Conservation (phyloP, 2,113 vertebrate species). For the Columbina picui region DNA sequence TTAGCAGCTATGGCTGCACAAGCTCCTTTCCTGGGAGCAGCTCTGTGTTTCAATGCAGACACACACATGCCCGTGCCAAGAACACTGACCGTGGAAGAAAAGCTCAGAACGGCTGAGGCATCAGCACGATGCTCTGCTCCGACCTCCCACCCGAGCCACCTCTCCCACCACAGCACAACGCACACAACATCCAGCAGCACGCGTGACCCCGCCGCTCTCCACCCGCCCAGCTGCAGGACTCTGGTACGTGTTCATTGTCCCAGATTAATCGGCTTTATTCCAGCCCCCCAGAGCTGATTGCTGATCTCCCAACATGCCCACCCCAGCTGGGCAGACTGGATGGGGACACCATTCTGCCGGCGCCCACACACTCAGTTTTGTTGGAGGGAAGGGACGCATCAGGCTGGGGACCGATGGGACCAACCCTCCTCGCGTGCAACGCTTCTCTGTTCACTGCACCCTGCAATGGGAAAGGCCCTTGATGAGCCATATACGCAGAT, state of each 20-base stretch:
- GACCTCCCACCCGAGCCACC: not conserved
- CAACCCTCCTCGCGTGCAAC: fast-evolving
- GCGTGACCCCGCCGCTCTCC: fast-evolving
- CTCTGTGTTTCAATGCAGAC: not conserved
- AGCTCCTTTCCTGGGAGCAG: not conserved
- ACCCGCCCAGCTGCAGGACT: not conserved
- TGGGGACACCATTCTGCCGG: not conserved
- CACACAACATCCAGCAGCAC: not conserved
- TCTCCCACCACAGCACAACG: not conserved
- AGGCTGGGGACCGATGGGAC: not conserved
- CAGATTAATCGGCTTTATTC: not conserved
- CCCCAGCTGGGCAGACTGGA: not conserved
- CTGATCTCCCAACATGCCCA: not conserved
- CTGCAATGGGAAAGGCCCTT: not conserved
- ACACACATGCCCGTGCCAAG: not conserved
- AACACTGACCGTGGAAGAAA: not conserved
- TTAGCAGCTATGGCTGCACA: not conserved
- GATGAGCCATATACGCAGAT: not conserved
- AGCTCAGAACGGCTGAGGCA: not conserved
- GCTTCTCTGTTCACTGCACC: not conserved
- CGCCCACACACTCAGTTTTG: fast-evolving
- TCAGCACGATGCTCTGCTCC: fast-evolving
- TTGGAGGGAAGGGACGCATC: not conserved
- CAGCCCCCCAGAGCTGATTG: not conserved
- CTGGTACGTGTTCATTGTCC: too few relatives aligned